Percentiles rank a stretch among this genome's conserved stretches.
phyloP scores from a whole-genome alignment of 53 echinoderm and acorn worm genomes.

The Paracentrotus lividus region DNA sequence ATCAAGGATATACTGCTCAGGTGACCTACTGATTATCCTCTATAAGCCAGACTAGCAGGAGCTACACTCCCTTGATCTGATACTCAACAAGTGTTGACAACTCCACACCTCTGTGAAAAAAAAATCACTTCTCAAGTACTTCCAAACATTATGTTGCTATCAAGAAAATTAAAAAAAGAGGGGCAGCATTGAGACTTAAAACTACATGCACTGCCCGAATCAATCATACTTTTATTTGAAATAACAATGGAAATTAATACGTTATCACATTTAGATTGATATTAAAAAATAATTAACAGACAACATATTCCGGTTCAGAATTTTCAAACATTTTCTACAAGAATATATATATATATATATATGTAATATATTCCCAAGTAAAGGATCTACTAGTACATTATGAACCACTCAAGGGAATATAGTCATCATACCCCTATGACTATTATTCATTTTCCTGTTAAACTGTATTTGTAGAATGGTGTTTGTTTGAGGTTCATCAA shows the following conservation, averaged over 20 bases:
- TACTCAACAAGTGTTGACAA: constrained; percentile 46
- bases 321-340: neutral
- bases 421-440: constrained; percentile 38
- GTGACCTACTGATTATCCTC: constrained; percentile 25
- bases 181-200: neutral
- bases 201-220: neutral
- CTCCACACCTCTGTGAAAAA: neutral
- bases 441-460: constrained; percentile 27
- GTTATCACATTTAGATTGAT: neutral
- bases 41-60: neutral
- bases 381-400: constrained; percentile 8
- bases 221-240: no score
- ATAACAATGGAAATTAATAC: neutral
- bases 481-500: constrained; percentile 1
- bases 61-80: neutral
- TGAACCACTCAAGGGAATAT: constrained; percentile 6
- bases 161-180: neutral
- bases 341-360: neutral
- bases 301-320: neutral
- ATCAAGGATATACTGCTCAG: constrained; percentile 30
- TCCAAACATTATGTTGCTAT: neutral
- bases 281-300: neutral
- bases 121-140: neutral
- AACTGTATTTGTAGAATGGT: constrained; percentile 24
- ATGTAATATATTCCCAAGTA: neutral